Evolutionary conservation across 2,888 invertebrate genomes (phyloP).

Genomic region (Malacosoma neustria): DNA sequence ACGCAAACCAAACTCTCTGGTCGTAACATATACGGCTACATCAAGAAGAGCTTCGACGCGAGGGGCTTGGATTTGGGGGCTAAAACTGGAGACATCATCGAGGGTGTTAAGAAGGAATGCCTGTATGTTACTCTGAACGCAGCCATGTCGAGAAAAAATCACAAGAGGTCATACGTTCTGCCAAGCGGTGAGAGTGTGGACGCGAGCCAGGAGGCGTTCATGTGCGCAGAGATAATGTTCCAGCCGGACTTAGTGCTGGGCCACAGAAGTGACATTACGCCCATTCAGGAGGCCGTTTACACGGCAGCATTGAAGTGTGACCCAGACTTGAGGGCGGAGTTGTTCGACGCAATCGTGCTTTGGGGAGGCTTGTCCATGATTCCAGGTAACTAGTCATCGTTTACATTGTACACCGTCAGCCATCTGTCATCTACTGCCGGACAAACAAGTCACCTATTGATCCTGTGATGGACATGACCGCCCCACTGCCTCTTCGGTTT

Average conservation of each 20-base stretch:
- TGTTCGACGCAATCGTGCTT: conserved; percentile 33
- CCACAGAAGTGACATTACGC: conserved; percentile 15
- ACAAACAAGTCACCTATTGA: too few relatives aligned
- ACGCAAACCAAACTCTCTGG: conserved; percentile 37
- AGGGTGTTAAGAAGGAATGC: conserved; percentile 25
- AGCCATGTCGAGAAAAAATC: conserved; percentile 17
- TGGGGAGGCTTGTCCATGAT: conserved; percentile 43
- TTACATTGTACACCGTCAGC: too few relatives aligned
- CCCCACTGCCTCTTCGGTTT: too few relatives aligned
- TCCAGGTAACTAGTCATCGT: conserved; percentile 16
- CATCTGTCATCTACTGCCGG: too few relatives aligned
- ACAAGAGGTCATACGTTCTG: conserved; percentile 21
- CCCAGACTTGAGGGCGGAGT: conserved; percentile 25
- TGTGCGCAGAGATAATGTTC: conserved; percentile 40
- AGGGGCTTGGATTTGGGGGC: conserved; percentile 21
- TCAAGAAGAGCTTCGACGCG: conserved; percentile 24
- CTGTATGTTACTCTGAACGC: conserved; percentile 30
- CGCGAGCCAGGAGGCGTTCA: conserved; percentile 35
- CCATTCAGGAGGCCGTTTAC: conserved; percentile 33
- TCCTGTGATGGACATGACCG: too few relatives aligned
- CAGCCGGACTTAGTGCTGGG: conserved; percentile 32
- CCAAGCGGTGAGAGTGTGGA: conserved; percentile 37
- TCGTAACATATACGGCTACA: conserved; percentile 23
- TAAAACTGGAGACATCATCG: conserved; percentile 18
- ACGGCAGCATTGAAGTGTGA: conserved; percentile 38